phyloP scores from a whole-genome alignment of 2,113 vertebrate genomes.

The Apistogramma diplotaenia region DNA sequence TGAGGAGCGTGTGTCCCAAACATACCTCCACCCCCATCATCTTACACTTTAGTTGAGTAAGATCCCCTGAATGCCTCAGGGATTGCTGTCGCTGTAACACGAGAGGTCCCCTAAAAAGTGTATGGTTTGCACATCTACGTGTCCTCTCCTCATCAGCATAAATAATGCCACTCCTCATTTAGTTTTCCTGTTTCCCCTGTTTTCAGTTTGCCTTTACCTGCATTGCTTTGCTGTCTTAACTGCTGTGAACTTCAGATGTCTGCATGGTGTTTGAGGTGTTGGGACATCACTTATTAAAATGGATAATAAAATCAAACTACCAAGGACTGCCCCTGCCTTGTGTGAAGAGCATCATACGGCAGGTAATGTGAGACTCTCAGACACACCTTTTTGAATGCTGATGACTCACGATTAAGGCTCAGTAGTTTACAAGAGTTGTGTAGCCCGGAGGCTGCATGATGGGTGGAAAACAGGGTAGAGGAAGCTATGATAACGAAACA shows the following conservation, averaged over 20 bases:
- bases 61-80: conserved; percentile 28
- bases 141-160: conserved; percentile 11
- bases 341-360: conserved; percentile 94
- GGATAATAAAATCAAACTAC: conserved; percentile 99
- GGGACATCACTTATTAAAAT: conserved; percentile 96
- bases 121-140: conserved; percentile 2
- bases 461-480: background rate
- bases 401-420: background rate
- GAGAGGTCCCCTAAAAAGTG: conserved; percentile 17
- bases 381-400: background rate
- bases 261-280: conserved; percentile 99
- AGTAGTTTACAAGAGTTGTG: background rate
- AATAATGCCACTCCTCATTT: background rate
- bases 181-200: background rate
- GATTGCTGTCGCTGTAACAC: conserved; percentile 44
- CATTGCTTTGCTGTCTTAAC: conserved; percentile 75
- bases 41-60: conserved; percentile 9
- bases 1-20: conserved; percentile 28
- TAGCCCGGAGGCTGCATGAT: background rate
- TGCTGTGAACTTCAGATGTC: conserved; percentile 80
- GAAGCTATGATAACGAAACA: background rate
- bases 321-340: conserved; percentile 94
- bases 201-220: background rate
- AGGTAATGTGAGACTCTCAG: conserved; percentile 73
- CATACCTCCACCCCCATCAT: background rate